Evolutionary conservation across 2,888 invertebrate species (phyloP), one percentile per base, ranked within the genome.

Genomic region (Baronia brevicornis): DNA sequence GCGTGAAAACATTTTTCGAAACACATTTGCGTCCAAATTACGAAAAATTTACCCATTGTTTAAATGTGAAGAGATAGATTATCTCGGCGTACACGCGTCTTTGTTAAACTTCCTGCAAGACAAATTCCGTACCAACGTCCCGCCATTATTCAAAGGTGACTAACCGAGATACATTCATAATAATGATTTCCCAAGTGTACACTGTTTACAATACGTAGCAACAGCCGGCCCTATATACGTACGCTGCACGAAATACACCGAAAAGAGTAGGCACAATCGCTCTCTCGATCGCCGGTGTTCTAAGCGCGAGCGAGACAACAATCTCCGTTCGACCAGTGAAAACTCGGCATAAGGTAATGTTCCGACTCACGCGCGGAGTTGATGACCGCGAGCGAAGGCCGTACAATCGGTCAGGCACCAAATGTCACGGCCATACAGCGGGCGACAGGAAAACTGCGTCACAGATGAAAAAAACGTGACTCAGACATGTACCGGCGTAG

Each of bases 341-440:
- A 67, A 64, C 59, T 54, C 52, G 54, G 44, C 48, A 54, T 62
- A 64, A 64, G 60, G 71, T 70, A 61, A 57, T 51, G 61, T 64
- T 59, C 68, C 55, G 57, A 54, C 66, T 61, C 67, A 53, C 60
- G 64, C 65, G 60, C 66, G 62, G 74, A 67, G 82, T 78, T 75
- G 80, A 69, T 75, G 82, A 84, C 82, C 80, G 80, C 73, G 60
- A 51, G 52, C 66, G 80, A 80, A 84, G 82, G 82, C 78, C 79
- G 73, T 51, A 54, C 80, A 80, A 82, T 84, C 82, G 80, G 82
- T 82, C 82, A 80, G 69, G 68, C 75, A 69, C 58, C 69, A 84
- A 84, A 84, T 84, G 82, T 84, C 82, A 84, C 55, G 82, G 82
- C 50, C 79, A 67, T 62, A 65, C 60, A 71, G 69, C 75, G 68